These are phyloP conservation scores for Hemichromis elongatus DNA, from an alignment of 2,113 vertebrate genomes.

Conservation along the genomic window DNA sequence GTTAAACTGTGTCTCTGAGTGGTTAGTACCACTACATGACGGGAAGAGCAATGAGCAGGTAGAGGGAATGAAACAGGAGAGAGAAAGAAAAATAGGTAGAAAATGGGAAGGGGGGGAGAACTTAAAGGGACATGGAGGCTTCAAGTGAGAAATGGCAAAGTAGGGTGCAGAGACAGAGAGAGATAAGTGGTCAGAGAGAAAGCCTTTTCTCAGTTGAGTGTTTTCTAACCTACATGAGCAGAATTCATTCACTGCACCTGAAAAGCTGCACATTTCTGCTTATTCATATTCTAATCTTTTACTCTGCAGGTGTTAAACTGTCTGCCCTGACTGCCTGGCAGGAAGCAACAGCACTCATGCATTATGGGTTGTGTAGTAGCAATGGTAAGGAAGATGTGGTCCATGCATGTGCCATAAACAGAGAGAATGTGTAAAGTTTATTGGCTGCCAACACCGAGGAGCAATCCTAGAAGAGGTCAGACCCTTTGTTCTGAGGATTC, in stretches of 20 bases:
- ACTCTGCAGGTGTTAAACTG: background rate
- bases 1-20: background rate
- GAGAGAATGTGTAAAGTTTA: constrained; percentile 42
- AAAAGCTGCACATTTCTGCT: background rate
- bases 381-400: constrained; percentile 42
- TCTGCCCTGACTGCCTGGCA: background rate
- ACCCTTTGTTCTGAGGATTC: constrained; percentile 5
- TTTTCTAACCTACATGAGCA: background rate
- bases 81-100: background rate
- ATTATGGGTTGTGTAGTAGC: constrained; percentile 46
- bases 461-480: constrained; percentile 7
- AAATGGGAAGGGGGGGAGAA: background rate
- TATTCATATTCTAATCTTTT: background rate
- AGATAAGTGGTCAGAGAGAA: background rate
- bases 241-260: background rate
- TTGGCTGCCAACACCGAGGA: constrained; percentile 66
- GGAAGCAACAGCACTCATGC: constrained; percentile 52
- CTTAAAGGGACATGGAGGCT: constrained; percentile 69
- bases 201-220: background rate
- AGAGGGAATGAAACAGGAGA: background rate
- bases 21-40: constrained; percentile 29
- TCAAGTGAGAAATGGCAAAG: constrained; percentile 1
- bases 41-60: constrained; percentile 23
- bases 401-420: constrained; percentile 78
- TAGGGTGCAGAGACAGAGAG: background rate